Conservation (phyloP, 2,113 vertebrate genomes). For the Lepisosteus osseus region DNA sequence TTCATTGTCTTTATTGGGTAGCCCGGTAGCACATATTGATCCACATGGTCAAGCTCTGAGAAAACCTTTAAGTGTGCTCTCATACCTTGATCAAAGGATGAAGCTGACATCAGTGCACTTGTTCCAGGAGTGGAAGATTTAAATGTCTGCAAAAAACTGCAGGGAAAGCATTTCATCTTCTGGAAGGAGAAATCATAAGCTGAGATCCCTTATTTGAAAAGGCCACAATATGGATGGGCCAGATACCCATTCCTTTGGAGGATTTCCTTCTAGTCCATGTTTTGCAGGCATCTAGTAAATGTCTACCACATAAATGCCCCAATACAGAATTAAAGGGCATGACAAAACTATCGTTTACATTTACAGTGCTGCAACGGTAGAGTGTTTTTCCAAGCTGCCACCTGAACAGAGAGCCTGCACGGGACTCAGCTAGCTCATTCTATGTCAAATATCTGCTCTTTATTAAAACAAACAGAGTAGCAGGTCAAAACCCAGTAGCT, state of each 20-base stretch:
- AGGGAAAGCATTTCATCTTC: slow-evolving; percentile 15
- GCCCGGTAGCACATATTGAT: no score
- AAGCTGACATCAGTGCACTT: slow-evolving; percentile 30
- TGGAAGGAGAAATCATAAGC: slow-evolving; percentile 14
- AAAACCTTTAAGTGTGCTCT: no score
- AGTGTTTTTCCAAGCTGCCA: slow-evolving; percentile 16
- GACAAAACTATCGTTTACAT: slow-evolving; percentile 10
- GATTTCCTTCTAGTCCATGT: slow-evolving; percentile 14
- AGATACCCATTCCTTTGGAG: neutral
- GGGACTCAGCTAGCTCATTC: slow-evolving; percentile 4
- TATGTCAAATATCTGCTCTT: slow-evolving; percentile 13
- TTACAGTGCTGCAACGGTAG: slow-evolving; percentile 9
- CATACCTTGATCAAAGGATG: slow-evolving; percentile 30
- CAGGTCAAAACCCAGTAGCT: neutral
- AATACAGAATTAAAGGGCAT: slow-evolving; percentile 16
- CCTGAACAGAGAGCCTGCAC: neutral
- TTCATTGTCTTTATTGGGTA: no score
- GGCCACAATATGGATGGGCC: slow-evolving; percentile 8
- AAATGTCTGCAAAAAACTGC: slow-evolving; percentile 32
- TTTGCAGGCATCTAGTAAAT: slow-evolving; percentile 20
- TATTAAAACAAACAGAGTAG: neutral
- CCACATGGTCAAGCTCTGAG: no score
- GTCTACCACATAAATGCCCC: slow-evolving; percentile 17
- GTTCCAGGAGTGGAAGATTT: slow-evolving; percentile 31
- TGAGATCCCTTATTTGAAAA: slow-evolving; percentile 18